phyloP scores from a whole-genome alignment of 1,140 invertebrate species.

The Galleria mellonella region DNA sequence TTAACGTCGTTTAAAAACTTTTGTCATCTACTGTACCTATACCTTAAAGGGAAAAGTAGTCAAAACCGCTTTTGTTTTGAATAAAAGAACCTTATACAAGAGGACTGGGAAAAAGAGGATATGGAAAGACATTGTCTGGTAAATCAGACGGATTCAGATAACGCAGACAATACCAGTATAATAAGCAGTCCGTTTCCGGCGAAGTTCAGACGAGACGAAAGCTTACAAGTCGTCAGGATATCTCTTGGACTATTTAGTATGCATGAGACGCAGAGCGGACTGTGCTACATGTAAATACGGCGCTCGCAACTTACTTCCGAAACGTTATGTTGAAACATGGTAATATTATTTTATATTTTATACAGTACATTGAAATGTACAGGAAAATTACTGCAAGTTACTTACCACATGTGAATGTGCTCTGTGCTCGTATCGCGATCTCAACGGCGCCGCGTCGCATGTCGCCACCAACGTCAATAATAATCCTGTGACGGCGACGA shows the following conservation, averaged over 20 bases:
- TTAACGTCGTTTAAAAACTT: no score
- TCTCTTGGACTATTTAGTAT: constrained; percentile 41
- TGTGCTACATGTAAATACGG: constrained; percentile 9
- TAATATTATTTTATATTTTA: neutral
- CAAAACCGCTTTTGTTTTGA: constrained; percentile 19
- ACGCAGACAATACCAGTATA: constrained; percentile 45
- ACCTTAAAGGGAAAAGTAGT: no score
- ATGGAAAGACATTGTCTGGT: constrained; percentile 28
- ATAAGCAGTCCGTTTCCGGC: constrained; percentile 48
- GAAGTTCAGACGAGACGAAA: constrained; percentile 50
- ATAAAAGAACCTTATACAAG: constrained; percentile 19
- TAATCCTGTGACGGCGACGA: constrained; percentile 33
- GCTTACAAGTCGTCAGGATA: constrained; percentile 33
- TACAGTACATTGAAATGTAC: no score
- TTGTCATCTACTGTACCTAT: no score
- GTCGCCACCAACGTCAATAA: constrained; percentile 42
- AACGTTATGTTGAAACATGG: neutral
- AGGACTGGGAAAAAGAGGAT: constrained; percentile 20
- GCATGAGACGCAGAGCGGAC: constrained; percentile 21
- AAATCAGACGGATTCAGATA: constrained; percentile 51
- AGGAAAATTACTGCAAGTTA: neutral
- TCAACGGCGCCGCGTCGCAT: constrained; percentile 36
- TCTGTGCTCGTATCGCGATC: constrained; percentile 27
- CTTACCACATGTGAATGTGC: constrained; percentile 48
- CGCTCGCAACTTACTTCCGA: constrained; percentile 4